Conservation (phyloP, 2,113 vertebrate species). For the Excalfactoria chinensis region DNA sequence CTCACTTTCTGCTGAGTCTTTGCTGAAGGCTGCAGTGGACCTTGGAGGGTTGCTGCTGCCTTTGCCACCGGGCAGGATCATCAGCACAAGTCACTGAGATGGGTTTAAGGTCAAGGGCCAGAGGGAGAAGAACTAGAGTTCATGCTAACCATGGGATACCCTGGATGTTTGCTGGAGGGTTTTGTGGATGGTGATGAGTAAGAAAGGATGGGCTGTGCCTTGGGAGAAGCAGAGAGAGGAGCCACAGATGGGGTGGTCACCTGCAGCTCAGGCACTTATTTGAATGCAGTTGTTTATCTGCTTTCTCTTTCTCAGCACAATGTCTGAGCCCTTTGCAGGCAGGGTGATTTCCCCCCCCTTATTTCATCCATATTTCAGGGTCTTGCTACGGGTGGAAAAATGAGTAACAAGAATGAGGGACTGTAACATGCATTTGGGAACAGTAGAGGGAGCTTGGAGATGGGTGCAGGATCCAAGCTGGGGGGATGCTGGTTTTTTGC, state of each 20-base stretch:
- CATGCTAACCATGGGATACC: background rate
- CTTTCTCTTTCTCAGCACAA: background rate
- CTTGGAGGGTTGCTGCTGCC: background rate
- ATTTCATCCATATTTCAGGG: background rate
- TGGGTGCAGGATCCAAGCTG: slow-evolving; percentile 17
- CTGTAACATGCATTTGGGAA: background rate
- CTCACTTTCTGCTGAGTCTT: background rate
- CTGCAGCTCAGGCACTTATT: background rate
- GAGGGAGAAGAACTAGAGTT: background rate
- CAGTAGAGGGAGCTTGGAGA: slow-evolving; percentile 56
- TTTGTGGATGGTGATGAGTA: background rate
- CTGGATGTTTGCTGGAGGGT: background rate
- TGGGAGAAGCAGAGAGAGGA: background rate
- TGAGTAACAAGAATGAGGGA: background rate
- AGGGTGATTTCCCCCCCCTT: background rate
- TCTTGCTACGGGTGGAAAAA: background rate
- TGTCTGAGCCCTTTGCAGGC: background rate
- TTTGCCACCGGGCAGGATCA: background rate
- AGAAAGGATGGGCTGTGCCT: background rate
- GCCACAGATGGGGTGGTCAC: background rate
- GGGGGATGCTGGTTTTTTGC: background rate
- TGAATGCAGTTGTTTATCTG: background rate
- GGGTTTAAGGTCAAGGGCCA: background rate
- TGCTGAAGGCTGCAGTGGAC: background rate
- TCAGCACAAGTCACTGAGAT: background rate